Evolutionary conservation across 2,797 vertebrate genomes (phyloP).

Genomic region (Delichon dasypus): DNA sequence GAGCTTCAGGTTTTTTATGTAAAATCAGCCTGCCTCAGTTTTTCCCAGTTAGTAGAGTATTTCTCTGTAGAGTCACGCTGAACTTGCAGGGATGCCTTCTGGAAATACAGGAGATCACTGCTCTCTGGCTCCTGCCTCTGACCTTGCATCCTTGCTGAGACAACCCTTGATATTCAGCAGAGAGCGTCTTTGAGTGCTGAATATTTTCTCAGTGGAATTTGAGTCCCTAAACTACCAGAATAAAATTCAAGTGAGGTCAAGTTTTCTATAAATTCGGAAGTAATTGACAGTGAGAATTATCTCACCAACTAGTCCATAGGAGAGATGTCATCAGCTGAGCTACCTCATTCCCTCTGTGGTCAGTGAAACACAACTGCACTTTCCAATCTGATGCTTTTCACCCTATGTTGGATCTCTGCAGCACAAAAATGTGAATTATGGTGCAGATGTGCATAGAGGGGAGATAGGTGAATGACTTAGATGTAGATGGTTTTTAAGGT

Average conservation of each 20-base stretch:
- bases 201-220: neutral
- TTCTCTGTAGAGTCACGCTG: neutral
- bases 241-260: neutral
- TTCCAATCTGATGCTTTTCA: neutral
- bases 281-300: neutral
- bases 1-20: neutral
- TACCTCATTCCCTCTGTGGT: neutral
- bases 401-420: neutral
- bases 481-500: neutral
- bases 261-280: neutral
- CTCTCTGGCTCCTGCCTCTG: neutral
- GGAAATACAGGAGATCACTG: neutral
- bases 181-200: neutral
- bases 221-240: neutral
- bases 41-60: neutral
- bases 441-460: neutral
- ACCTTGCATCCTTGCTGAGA: neutral
- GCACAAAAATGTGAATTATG: neutral
- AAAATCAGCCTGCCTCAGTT: neutral
- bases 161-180: neutral
- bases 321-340: neutral
- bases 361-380: neutral
- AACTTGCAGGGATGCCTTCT: neutral
- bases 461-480: neutral
- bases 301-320: neutral